Evolutionary conservation across 2,113 vertebrate species (phyloP).

Genomic region (Siniperca knerii): DNA sequence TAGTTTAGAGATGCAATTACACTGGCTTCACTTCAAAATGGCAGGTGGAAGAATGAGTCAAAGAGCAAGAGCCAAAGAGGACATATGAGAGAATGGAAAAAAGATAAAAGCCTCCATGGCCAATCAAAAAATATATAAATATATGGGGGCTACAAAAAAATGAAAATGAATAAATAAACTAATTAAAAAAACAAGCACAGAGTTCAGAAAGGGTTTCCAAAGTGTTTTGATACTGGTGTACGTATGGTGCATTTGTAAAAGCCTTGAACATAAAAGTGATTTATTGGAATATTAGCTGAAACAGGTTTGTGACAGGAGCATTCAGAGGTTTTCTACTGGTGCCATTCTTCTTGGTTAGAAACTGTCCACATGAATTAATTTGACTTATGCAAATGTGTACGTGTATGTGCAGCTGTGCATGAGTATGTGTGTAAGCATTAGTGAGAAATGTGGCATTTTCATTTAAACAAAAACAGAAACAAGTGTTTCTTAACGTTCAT

Average conservation of each 20-base stretch:
- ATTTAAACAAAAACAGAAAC: background rate
- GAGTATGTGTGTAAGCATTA: rapidly evolving
- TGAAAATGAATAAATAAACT: background rate
- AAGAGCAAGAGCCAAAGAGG: slow-evolving; percentile 20
- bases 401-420: background rate
- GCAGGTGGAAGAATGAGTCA: slow-evolving; percentile 35
- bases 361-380: slow-evolving; percentile 13
- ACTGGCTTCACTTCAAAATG: slow-evolving; percentile 25
- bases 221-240: background rate
- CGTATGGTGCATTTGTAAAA: background rate
- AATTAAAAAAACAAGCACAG: background rate
- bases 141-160: background rate
- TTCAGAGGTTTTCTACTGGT: background rate
- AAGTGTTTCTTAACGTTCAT: background rate
- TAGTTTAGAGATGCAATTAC: slow-evolving; percentile 47
- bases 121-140: slow-evolving; percentile 14
- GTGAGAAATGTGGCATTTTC: background rate
- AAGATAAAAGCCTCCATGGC: slow-evolving; percentile 43
- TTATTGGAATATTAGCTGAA: slow-evolving; percentile 19
- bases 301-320: slow-evolving; percentile 27
- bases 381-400: slow-evolving; percentile 17
- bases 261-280: slow-evolving; percentile 1
- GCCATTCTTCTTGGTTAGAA: slow-evolving; percentile 35
- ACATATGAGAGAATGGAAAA: background rate
- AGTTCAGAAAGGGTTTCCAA: background rate